Conservation (phyloP, 2,888 invertebrate species). For the Sphaerophoria rueppellii region DNA sequence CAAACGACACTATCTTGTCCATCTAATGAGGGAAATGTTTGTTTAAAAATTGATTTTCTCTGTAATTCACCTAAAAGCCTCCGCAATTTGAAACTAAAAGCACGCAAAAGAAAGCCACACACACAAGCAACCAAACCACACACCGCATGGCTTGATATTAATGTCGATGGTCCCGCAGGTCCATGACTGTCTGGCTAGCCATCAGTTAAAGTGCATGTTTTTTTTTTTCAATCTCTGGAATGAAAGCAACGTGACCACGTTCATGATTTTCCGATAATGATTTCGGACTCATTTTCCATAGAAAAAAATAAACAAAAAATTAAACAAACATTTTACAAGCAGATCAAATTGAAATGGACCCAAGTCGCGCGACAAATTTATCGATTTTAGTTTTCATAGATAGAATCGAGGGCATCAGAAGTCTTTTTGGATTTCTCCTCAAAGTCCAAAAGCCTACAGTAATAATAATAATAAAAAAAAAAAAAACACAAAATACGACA, state of each 20-base stretch:
- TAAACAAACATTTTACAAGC: slow-evolving; percentile 16
- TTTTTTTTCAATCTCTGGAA: slow-evolving; percentile 5
- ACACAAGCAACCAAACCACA: background rate
- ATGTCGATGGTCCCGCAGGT: background rate
- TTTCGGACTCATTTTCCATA: slow-evolving; percentile 30
- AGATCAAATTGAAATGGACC: slow-evolving; percentile 34
- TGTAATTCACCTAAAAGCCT: slow-evolving; percentile 16
- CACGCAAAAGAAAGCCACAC: slow-evolving; percentile 15
- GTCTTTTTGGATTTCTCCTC: slow-evolving; percentile 4
- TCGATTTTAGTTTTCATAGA: slow-evolving; percentile 48
- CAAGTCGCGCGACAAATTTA: slow-evolving; percentile 58
- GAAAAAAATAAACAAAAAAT: slow-evolving; percentile 8
- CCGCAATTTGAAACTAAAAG: slow-evolving; percentile 22
- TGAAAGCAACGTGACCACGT: background rate
- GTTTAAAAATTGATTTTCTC: background rate
- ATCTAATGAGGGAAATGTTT: slow-evolving; percentile 17
- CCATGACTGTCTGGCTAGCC: background rate
- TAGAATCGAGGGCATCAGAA: slow-evolving; percentile 33
- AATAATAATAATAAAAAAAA: slow-evolving; percentile 11
- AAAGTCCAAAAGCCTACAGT: slow-evolving; percentile 5
- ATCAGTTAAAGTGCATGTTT: background rate
- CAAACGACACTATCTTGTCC: slow-evolving; percentile 19
- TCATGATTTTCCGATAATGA: slow-evolving; percentile 55
- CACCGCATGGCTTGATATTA: slow-evolving; percentile 6
- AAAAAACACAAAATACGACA: background rate